phyloP scores from a whole-genome alignment of 2,113 vertebrate species.

The Myotis lucifugus region DNA sequence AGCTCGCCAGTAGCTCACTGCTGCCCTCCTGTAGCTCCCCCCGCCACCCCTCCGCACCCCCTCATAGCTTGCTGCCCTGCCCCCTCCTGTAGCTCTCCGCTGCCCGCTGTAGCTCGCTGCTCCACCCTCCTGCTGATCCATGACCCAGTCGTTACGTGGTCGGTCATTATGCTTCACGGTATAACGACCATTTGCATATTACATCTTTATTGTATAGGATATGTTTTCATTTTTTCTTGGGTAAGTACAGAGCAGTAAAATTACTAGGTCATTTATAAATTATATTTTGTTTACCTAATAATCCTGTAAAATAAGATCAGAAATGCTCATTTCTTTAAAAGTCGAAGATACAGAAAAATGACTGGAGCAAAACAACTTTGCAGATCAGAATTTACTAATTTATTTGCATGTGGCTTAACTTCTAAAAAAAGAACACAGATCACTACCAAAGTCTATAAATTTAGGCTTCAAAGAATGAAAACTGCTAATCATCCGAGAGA shows the following conservation, averaged over 20 bases:
- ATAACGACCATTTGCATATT: too few species aligned
- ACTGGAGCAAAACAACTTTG: background rate
- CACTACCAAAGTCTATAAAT: background rate
- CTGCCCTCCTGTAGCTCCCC: too few species aligned
- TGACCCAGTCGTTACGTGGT: too few species aligned
- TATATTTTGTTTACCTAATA: background rate
- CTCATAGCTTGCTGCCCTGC: too few species aligned
- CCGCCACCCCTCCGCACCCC: too few species aligned
- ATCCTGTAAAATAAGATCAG: background rate
- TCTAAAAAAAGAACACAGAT: background rate
- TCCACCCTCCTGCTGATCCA: too few species aligned
- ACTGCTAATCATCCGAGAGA: too few species aligned
- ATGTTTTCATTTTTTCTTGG: background rate
- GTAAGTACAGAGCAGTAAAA: background rate
- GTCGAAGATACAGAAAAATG: background rate
- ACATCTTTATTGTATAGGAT: too few species aligned
- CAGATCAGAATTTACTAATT: background rate
- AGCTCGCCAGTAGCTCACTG: too few species aligned
- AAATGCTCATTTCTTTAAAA: background rate
- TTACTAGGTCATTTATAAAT: background rate
- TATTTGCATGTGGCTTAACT: background rate
- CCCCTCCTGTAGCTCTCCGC: too few species aligned
- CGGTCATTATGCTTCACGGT: too few species aligned
- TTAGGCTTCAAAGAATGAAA: background rate
- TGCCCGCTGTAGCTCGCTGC: too few species aligned